Base-by-base conservation (phyloP, 2,797 vertebrate species). In the Emydoidea blandingii region DNA sequence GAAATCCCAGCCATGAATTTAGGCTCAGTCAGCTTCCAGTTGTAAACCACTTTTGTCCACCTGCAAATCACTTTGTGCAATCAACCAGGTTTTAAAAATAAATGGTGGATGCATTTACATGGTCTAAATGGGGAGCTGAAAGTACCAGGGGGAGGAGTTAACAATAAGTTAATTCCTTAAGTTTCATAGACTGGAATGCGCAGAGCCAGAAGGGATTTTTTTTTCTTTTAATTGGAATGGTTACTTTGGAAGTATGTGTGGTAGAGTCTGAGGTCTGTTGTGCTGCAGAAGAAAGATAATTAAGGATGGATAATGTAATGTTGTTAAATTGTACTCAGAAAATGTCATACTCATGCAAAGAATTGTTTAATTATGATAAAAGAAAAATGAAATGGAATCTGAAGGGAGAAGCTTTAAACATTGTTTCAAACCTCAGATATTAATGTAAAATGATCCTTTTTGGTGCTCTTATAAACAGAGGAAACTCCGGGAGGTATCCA, bases 401-500 rank as follows among this genome's bases (percentile, higher is more conserved):
- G 5, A 2, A 34, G 4, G 5, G 3, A 85, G 14, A 11, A 85
- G 14, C 41, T 92, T 86, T 90, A 49, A 72, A 25, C 85, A 89
- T 81, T 74, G 15, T 47, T 82, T 47, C 29, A 5, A 91, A 80
- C 21, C 41, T 18, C 5, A 34, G 10, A 2, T 86, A 50, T n/a
- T 86, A 53, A 72, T 91, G 81, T 85, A 54, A 90, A 93, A 57
- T 21, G 6, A 74, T 54, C 3, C 65, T 12, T 44, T 96, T 88
- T 52, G 41, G 72, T 81, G 44, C 84, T 96, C 54, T 19, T 94
- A 79, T 80, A 88, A 96, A 95, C 98, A 99, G 99, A 99, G 99
- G 94, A 99, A 99, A 91, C 98, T 99, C 79, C 98, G 99, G 47
- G 99, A 99, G 94, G 99, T 99, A 4, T 99, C 98, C 87, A 99